Conservation (phyloP, 2,888 invertebrate genomes). For the Glaucopsyche alexis region DNA sequence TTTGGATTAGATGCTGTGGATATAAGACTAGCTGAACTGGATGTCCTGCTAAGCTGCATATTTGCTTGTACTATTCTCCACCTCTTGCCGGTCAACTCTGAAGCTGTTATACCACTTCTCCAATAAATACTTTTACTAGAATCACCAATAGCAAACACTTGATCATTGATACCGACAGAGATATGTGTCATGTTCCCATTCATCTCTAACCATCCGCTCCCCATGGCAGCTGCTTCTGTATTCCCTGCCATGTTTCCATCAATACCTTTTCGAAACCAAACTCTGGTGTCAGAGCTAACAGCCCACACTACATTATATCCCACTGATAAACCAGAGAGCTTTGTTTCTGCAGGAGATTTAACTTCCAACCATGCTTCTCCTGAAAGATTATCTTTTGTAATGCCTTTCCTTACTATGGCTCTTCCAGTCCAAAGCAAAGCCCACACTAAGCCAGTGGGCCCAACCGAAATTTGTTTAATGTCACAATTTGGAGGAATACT, state of each 20-base stretch:
- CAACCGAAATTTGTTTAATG: constrained; percentile 91
- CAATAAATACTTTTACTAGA: constrained; percentile 90
- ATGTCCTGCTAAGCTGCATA: constrained; percentile 90
- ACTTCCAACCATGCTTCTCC: constrained; percentile 90
- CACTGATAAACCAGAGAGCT: constrained; percentile 88
- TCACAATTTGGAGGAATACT: constrained; percentile 88
- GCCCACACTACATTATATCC: constrained; percentile 90
- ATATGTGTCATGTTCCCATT: constrained; percentile 90
- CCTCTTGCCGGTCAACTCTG: constrained; percentile 91
- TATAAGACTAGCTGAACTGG: constrained; percentile 87
- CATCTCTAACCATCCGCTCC: constrained; percentile 94
- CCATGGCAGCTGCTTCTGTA: constrained; percentile 88
- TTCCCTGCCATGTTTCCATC: constrained; percentile 85
- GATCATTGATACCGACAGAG: constrained; percentile 93
- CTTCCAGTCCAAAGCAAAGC: constrained; percentile 91
- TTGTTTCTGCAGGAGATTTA: constrained; percentile 84
- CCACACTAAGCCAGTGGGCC: constrained; percentile 93
- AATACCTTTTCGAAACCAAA: constrained; percentile 91
- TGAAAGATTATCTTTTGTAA: constrained; percentile 87
- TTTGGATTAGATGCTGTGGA: constrained; percentile 82
- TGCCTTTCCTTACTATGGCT: constrained; percentile 89
- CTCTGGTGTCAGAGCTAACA: constrained; percentile 88
- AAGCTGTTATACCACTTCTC: constrained; percentile 86
- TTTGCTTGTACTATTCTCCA: constrained; percentile 91
- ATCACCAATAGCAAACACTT: constrained; percentile 92